Evolutionary conservation across 2,797 vertebrate species (phyloP).

Genomic region (Helostoma temminkii): DNA sequence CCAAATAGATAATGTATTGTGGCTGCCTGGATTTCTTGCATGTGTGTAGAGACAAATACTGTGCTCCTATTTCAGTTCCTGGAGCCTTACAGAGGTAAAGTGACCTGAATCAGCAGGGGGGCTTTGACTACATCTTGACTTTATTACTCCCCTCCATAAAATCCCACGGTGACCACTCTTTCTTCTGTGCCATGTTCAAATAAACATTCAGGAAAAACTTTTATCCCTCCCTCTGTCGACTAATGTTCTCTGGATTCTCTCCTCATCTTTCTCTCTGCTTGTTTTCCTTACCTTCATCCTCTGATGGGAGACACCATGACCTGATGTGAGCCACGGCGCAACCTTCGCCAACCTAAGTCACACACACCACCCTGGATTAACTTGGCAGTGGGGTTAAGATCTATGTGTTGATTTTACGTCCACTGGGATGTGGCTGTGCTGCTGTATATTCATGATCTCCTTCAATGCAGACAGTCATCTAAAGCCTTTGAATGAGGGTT

Average conservation of each 20-base stretch:
- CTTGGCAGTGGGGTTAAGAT: slow-evolving; percentile 51
- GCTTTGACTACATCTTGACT: slow-evolving; percentile 81
- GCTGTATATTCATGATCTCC: slow-evolving; percentile 74
- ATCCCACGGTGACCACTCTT: slow-evolving; percentile 73
- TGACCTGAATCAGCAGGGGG: slow-evolving; percentile 69
- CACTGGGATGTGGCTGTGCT: slow-evolving; percentile 53
- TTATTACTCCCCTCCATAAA: slow-evolving; percentile 76
- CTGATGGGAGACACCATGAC: slow-evolving; percentile 62
- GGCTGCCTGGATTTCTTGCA: slow-evolving; percentile 23
- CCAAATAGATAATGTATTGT: slow-evolving; percentile 18
- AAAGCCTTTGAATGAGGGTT: slow-evolving; percentile 31
- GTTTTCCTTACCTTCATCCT: slow-evolving; percentile 70
- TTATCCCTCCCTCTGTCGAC: slow-evolving; percentile 74
- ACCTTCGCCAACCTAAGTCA: slow-evolving; percentile 45
- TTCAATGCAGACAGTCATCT: slow-evolving; percentile 43
- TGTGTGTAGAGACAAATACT: slow-evolving; percentile 55
- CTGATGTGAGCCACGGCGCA: slow-evolving; percentile 59
- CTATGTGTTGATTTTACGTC: slow-evolving; percentile 58
- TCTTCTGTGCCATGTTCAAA: slow-evolving; percentile 78
- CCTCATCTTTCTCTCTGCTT: slow-evolving; percentile 71
- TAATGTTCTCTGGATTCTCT: slow-evolving; percentile 63
- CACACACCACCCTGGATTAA: slow-evolving; percentile 7
- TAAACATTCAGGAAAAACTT: slow-evolving; percentile 80
- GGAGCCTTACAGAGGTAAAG: slow-evolving; percentile 52
- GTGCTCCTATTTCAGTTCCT: slow-evolving; percentile 62